Percentiles rank a stretch among this genome's conserved stretches.
phyloP scores from a whole-genome alignment of 2,888 invertebrate genomes.

The Neuroscelio doddi region DNA sequence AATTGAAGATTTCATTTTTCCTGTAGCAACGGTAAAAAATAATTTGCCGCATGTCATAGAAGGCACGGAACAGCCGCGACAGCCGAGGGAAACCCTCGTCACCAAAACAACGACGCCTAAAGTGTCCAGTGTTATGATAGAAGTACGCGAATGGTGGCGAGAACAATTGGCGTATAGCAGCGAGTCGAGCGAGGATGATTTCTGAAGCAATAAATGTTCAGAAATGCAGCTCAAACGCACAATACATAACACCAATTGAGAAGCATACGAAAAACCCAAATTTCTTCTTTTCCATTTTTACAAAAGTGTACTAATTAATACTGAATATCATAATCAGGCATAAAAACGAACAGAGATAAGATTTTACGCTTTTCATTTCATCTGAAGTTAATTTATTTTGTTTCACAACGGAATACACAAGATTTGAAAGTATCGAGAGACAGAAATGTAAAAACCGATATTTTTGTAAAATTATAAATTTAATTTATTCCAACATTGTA shows the following conservation, averaged over 20 bases:
- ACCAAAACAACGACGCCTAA: slow-evolving; percentile 73
- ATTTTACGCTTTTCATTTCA: no score
- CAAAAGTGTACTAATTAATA: no score
- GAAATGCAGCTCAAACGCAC: slow-evolving; percentile 14
- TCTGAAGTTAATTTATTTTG: no score
- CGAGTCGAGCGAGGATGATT: slow-evolving; percentile 78
- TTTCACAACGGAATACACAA: no score
- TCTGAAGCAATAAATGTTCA: no score
- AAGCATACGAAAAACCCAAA: slow-evolving; percentile 4
- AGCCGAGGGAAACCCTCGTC: slow-evolving; percentile 71
- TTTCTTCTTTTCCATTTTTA: no score
- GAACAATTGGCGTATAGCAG: slow-evolving; percentile 80
- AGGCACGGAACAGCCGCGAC: slow-evolving; percentile 70
- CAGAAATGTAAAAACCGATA: slow-evolving; percentile 2
- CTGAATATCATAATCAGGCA: no score
- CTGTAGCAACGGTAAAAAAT: slow-evolving; percentile 73
- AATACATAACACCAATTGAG: slow-evolving; percentile 3
- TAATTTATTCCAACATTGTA: background rate
- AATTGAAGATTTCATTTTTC: slow-evolving; percentile 15
- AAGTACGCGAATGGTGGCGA: slow-evolving; percentile 90
- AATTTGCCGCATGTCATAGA: slow-evolving; percentile 74
- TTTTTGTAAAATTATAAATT: slow-evolving; percentile 6
- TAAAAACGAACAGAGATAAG: no score
- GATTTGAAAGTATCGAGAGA: slow-evolving; percentile 1
- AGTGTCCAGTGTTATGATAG: slow-evolving; percentile 77